These are phyloP conservation scores for Lepetodrilus schrolli DNA, from an alignment of 2,888 invertebrate genomes.

Conservation along the genomic window DNA sequence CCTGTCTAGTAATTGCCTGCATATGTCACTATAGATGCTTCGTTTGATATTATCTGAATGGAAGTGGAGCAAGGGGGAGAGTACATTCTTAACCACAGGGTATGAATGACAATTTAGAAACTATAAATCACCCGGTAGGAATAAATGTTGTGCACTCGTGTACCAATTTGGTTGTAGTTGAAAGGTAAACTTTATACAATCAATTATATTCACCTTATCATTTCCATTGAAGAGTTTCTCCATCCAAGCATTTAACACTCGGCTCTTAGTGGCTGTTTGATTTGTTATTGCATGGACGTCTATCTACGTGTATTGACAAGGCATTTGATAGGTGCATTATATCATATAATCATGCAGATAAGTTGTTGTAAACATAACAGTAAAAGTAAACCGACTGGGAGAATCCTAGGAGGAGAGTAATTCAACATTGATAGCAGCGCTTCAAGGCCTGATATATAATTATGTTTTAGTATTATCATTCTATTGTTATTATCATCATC, in stretches of 20 bases:
- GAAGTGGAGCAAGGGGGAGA: too few species aligned
- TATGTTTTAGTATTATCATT: too few species aligned
- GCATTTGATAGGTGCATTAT: not conserved
- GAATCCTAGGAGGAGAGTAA: too few species aligned
- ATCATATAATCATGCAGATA: not conserved
- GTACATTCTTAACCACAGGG: too few species aligned
- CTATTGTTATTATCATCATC: too few species aligned
- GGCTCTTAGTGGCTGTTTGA: too few species aligned
- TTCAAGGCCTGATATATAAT: too few species aligned
- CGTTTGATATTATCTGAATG: constrained; percentile 17
- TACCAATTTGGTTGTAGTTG: constrained; percentile 14
- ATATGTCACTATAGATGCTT: not conserved
- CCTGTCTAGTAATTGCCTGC: constrained; percentile 8
- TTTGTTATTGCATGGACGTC: not conserved
- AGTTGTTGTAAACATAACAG: not conserved
- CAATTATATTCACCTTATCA: not conserved
- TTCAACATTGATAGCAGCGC: too few species aligned
- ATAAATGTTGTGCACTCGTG: not conserved
- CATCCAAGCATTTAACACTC: not conserved
- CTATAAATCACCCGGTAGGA: not conserved
- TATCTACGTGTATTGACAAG: not conserved
- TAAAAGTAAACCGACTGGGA: too few species aligned
- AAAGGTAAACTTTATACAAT: not conserved
- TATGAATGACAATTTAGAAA: constrained; percentile 7
- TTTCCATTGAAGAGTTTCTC: not conserved